A percentile compares a stretch with the other conserved stretches of the same genome.
phyloP scores from a whole-genome alignment of 2,888 invertebrate genomes.

The Cosmorhoe ocellata region DNA sequence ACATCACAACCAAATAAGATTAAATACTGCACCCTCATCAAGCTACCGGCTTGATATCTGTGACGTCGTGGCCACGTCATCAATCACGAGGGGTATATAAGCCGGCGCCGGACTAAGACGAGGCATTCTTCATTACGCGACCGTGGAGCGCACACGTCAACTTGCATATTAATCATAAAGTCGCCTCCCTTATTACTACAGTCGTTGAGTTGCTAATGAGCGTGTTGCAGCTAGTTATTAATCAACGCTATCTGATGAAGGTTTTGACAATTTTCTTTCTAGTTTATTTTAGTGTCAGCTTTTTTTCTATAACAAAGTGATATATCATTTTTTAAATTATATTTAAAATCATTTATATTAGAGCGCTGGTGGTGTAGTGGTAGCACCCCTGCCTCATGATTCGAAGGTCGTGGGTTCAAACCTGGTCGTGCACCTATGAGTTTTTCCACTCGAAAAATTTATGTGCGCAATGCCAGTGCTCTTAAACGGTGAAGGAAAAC shows the following conservation, averaged over 20 bases:
- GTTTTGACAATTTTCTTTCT: not conserved
- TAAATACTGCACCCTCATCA: constrained; percentile 67
- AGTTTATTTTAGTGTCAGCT: not conserved
- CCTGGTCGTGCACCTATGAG: too few relatives aligned
- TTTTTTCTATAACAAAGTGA: too few relatives aligned
- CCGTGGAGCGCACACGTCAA: constrained; percentile 54
- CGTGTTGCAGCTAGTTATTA: constrained; percentile 37
- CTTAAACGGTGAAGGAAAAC: too few relatives aligned
- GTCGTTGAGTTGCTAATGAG: constrained; percentile 47
- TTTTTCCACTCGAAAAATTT: too few relatives aligned
- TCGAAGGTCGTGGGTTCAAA: too few relatives aligned
- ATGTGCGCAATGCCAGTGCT: too few relatives aligned
- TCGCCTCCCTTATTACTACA: constrained; percentile 44
- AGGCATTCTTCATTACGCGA: constrained; percentile 66
- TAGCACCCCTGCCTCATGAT: too few relatives aligned
- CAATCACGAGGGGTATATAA: constrained; percentile 67
- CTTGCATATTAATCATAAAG: constrained; percentile 62
- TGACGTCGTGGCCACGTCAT: constrained; percentile 66
- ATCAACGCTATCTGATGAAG: constrained; percentile 30
- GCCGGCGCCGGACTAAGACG: constrained; percentile 45
- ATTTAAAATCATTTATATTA: too few relatives aligned
- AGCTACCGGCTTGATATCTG: constrained; percentile 44
- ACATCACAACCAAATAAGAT: constrained; percentile 51
- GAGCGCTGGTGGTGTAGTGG: too few relatives aligned
- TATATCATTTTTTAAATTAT: too few relatives aligned